Base-by-base conservation (phyloP, 2,797 vertebrate species). In the Rhyacichthys aspro region DNA sequence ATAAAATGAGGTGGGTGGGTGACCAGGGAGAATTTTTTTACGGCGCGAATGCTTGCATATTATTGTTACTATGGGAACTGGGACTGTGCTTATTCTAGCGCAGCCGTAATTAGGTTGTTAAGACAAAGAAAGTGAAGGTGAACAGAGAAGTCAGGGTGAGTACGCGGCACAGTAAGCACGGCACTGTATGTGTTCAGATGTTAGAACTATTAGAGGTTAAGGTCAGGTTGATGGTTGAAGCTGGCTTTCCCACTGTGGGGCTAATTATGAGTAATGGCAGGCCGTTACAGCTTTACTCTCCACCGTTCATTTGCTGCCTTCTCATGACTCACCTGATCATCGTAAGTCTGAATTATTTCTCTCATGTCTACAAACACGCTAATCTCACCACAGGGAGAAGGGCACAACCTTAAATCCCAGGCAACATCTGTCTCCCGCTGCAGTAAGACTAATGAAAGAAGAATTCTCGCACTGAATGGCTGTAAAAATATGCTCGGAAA, bases 11-110 rank as follows among this genome's bases (percentile, higher is more conserved):
- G 56, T 52, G 77, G 67, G 76, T 73, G 72, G 64, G 70, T 86
- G 74, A 72, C 67, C 56, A 8, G 45, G 55, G 79, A 44, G 53
- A n/a, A 53, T 60, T 63, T 81, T 52, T 89, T 88, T 76, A 84
- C 65, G 67, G 74, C 48, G 52, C 72, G 47, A 78, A 79, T 46
- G 65, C 69, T 76, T 72, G 52, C 67, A 79, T 60, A 55, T 90
- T 84, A 88, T 68, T 66, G 84, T 85, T 78, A 72, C 84, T 80
- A 82, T 83, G 88, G 84, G 87, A 91, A 85, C 76, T 73, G 63
- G 61, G 69, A 76, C 55, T 55, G 70, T 67, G 59, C 70, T 79
- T 69, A 67, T 76, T 79, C 64, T 74, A 66, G 42, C 23, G 47
- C 52, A 70, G 78, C 73, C 6, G 67, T 84, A 81, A 88, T 87